Conservation (phyloP, 2,797 vertebrate species). For the Acomys russatus region DNA sequence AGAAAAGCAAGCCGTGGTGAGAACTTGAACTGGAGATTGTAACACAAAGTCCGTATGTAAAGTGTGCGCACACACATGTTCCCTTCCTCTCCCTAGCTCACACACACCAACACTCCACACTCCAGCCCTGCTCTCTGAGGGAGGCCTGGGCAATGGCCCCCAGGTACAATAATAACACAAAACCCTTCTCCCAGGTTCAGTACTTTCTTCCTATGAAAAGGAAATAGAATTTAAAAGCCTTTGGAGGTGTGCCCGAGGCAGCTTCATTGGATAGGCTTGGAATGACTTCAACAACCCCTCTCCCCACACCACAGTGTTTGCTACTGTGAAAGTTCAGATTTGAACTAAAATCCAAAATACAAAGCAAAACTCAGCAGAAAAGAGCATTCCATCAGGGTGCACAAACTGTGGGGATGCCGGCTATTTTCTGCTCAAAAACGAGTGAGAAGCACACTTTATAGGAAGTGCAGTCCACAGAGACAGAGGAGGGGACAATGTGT, state of each 20-base stretch:
- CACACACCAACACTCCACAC: too few species aligned
- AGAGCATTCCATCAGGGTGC: not conserved
- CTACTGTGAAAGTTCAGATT: not conserved
- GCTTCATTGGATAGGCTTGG: not conserved
- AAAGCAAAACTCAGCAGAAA: not conserved
- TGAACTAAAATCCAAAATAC: not conserved
- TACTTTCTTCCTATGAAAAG: too few species aligned
- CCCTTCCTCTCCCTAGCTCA: too few species aligned
- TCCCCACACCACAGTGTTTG: not conserved
- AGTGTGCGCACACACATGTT: not conserved
- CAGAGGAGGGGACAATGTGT: too few species aligned
- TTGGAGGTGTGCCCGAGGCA: not conserved
- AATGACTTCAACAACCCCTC: not conserved
- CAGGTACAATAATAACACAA: fast-evolving
- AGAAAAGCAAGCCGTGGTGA: not conserved
- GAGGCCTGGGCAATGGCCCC: fast-evolving
- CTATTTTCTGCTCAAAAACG: fast-evolving
- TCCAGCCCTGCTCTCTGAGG: too few species aligned
- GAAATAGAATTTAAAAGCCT: not conserved
- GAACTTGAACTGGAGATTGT: not conserved
- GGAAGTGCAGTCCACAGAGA: not conserved
- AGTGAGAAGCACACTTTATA: fast-evolving
- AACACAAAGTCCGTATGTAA: not conserved
- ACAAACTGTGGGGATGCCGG: fast-evolving
- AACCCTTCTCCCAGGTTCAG: not conserved